Evolutionary conservation across 2,888 invertebrate species (phyloP).

Genomic region (Macrosoma leucophasiata): DNA sequence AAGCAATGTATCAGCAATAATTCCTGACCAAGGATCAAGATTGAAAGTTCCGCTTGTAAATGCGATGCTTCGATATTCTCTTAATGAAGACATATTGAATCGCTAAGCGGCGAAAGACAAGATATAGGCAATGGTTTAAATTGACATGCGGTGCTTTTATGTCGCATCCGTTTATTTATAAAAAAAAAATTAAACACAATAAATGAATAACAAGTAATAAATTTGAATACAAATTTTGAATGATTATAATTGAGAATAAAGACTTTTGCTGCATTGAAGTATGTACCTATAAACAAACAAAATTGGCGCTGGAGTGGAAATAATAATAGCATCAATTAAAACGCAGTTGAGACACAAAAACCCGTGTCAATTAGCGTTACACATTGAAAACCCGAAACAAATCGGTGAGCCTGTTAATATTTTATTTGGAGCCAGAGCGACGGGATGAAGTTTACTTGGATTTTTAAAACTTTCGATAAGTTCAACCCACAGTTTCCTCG

Average conservation of each 20-base stretch:
- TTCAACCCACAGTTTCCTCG: constrained; percentile 48
- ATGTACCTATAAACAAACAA: too few species aligned
- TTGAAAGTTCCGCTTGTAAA: constrained; percentile 62
- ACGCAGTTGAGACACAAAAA: constrained; percentile 41
- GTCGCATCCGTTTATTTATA: constrained; percentile 15
- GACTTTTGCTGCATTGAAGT: too few species aligned
- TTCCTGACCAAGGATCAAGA: constrained; percentile 65
- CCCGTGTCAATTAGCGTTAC: constrained; percentile 64
- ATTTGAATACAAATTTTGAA: too few species aligned
- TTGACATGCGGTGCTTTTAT: constrained; percentile 64
- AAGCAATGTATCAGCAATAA: constrained; percentile 48
- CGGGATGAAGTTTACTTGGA: constrained; percentile 63
- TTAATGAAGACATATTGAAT: constrained; percentile 76
- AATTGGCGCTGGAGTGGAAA: too few species aligned
- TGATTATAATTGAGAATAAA: too few species aligned
- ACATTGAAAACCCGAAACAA: constrained; percentile 47
- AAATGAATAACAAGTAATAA: too few species aligned
- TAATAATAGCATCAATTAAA: constrained; percentile 40
- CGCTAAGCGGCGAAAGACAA: constrained; percentile 65
- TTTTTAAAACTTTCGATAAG: constrained; percentile 71
- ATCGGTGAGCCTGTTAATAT: constrained; percentile 53
- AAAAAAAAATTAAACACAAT: too few species aligned
- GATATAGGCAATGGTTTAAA: constrained; percentile 68
- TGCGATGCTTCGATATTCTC: constrained; percentile 66
- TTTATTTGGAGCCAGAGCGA: constrained; percentile 52